Evolutionary conservation across 2,888 invertebrate genomes (phyloP), one percentile per base, ranked within the genome.

Genomic region (Heliconius charithonia): DNA sequence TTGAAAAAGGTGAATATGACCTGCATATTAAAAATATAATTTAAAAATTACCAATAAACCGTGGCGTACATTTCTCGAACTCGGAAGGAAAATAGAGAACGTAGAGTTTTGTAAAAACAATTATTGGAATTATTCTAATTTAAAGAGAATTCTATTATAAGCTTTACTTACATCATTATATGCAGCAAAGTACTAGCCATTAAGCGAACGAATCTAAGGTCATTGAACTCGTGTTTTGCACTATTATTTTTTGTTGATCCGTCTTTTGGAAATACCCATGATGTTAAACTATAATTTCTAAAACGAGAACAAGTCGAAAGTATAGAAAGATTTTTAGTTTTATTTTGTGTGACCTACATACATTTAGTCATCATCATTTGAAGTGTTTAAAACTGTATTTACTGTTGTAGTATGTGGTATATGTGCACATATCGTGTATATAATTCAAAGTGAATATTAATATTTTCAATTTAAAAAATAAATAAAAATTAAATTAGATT

Each of bases 261-360:
- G 79, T 78, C 81, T 86, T 90, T 89, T 85, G 91, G 92, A 85
- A 91, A 89, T 89, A 85, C 92, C 92, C 85, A 84, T 85, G 86
- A 86, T 85, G 85, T 84, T 87, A 77, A 81, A 81, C 79, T 83
- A 83, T 83, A 82, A 82, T 82, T 83, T 83, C 81, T 81, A 79
- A 45, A 77, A 79, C 67, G 75, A 80, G 76, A 80, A 41, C 78
- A 74, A 75, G 77, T 62, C 59, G 72, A 76, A 81, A 83, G 72
- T 79, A 73, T 37, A 67, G 63, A 56, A 74, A 75, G 63, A 22
- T 70, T 70, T 76, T 63, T 65, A n/a, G 27, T 25, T 63, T 80
- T 71, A 70, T 76, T 78, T 80, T 66, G 71, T 37, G 25, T 74
- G 71, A 80, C 76, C 80, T 75, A 75, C 74, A 75, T 79, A 69